phyloP scores from a whole-genome alignment of 1,140 invertebrate species.

The Orchestia grillus region DNA sequence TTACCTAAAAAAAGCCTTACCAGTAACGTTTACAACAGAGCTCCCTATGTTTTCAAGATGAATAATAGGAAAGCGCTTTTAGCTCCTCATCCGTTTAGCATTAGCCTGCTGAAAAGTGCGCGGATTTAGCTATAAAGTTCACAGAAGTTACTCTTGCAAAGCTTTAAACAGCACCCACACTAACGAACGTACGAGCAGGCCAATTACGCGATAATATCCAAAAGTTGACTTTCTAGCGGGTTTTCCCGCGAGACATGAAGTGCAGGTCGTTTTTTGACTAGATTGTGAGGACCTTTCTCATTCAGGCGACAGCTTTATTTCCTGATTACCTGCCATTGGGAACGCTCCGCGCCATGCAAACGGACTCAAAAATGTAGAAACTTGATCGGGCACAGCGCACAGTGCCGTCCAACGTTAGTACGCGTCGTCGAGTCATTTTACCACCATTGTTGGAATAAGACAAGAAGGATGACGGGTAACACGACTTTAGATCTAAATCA shows the following conservation, averaged over 20 bases:
- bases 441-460: no score
- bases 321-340: constrained; percentile 9
- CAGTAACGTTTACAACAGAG: background rate
- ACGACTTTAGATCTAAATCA: no score
- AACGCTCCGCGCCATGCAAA: background rate
- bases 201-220: constrained; percentile 1
- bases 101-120: background rate
- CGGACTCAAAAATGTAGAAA: background rate
- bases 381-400: background rate
- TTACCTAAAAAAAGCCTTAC: background rate
- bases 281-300: constrained; percentile 10
- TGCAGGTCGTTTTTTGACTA: background rate
- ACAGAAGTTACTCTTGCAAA: background rate
- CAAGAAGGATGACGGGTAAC: no score
- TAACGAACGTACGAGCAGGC: background rate
- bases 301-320: constrained; percentile 21
- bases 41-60: background rate
- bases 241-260: constrained; percentile 5
- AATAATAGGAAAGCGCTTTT: background rate
- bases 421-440: background rate
- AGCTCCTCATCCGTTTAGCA: background rate
- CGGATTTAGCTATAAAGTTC: background rate
- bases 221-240: background rate
- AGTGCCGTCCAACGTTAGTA: background rate
- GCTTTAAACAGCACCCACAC: background rate